Evolutionary conservation across 2,113 vertebrate genomes (phyloP), one percentile per base, ranked within the genome.

Genomic region (Tupaia tana): DNA sequence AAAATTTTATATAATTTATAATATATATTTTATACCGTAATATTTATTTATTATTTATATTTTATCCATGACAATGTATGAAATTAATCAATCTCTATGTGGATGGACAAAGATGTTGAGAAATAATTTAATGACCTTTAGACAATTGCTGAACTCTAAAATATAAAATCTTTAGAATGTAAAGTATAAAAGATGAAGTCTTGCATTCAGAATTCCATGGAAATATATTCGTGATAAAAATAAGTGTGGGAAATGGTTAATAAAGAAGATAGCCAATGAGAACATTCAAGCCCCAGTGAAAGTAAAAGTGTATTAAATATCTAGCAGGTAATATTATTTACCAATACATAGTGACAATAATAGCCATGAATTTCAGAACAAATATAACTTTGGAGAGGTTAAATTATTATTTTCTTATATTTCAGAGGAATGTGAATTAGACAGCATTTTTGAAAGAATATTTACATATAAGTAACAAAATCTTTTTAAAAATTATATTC

Each of bases 151-250:
- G 64, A 89, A 66, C 43, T 88, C 59, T 34, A 25, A 9, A 25
- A 66, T 27, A 66, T 66, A 24, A 66, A 66, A 25, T 11, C 4
- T 67, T 67, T 27, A 25, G 18, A 66, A 54, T n/a, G 54, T 18
- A 56, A 66, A 89, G 54, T n/a, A 29, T 66, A 75, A n/a, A 52
- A 77, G 13, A 59, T 66, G 59, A 78, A 66, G 8, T 24, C 54
- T 64, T 56, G 66, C 43, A 89, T 78, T 10, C 27, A 64, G 56
- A 31, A 66, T 78, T 77, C 20, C 59, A 89, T 8, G 14, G 66
- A 87, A 89, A 78, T 89, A 78, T 31, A 29, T 88, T 73, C 19
- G 34, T 89, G 73, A 88, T 16, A 89, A 88, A 73, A 31, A 27
- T 19, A 24, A 31, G 63, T 25, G n/a, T 6, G 24, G 13, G 52